Percentiles rank a stretch among this genome's conserved stretches.
Evolutionary conservation across 2,113 vertebrate genomes (phyloP).

Genomic region (Myxocyprinus asiaticus): DNA sequence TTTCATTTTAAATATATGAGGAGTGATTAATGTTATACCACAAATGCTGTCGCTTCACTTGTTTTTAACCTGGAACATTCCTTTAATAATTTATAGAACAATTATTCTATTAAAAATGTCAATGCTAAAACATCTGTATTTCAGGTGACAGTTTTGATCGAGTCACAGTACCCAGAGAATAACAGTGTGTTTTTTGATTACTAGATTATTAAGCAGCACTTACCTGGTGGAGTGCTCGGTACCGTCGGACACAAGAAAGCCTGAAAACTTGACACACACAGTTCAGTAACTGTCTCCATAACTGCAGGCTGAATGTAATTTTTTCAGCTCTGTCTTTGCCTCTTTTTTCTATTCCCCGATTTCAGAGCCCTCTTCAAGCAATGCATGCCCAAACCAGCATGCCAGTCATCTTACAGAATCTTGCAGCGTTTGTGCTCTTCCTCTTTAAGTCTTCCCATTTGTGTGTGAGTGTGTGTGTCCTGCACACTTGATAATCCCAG

Average conservation of each 20-base stretch:
- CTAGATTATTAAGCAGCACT: conserved; percentile 24
- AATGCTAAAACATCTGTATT: too few species aligned
- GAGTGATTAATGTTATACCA: too few species aligned
- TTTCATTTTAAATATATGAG: too few species aligned
- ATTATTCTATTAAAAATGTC: too few species aligned
- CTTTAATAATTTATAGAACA: too few species aligned
- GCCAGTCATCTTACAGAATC: background rate
- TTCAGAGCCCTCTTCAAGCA: background rate
- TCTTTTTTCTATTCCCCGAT: background rate
- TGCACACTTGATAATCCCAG: background rate
- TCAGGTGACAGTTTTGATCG: too few species aligned
- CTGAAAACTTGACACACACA: conserved; percentile 87
- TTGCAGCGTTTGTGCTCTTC: background rate
- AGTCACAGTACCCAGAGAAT: background rate
- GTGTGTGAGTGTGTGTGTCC: background rate
- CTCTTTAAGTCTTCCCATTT: conserved; percentile 4
- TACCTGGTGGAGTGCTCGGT: conserved; percentile 73
- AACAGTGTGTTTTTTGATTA: background rate
- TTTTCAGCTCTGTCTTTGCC: background rate
- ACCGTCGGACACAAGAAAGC: conserved; percentile 81
- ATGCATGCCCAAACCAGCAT: background rate
- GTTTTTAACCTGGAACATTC: too few species aligned
- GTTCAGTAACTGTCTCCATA: conserved; percentile 85
- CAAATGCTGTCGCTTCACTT: too few species aligned
- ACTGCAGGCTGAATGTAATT: background rate